phyloP scores from a whole-genome alignment of 1,140 invertebrate genomes.

The Lasaia peninsularis region DNA sequence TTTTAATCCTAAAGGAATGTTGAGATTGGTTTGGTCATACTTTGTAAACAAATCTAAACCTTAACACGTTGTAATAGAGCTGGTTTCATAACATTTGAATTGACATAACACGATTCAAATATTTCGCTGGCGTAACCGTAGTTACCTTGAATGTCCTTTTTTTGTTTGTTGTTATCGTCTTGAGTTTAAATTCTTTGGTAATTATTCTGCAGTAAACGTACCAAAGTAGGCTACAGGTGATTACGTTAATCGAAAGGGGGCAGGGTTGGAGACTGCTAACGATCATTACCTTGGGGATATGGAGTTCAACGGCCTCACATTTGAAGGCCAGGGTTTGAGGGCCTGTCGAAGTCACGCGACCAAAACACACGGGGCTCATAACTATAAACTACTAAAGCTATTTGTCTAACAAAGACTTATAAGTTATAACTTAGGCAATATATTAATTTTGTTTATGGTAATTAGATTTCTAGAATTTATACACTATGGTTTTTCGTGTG shows the following conservation, averaged over 20 bases:
- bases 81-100: no score
- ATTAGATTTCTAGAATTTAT: no score
- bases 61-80: no score
- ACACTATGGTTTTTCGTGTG: no score
- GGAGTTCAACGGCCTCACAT: constrained; percentile 19
- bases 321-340: constrained; percentile 18
- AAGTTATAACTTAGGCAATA: no score
- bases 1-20: no score
- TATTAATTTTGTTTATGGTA: no score
- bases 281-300: constrained; percentile 11
- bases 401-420: no score
- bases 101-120: no score
- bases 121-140: no score
- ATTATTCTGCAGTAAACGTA: background rate
- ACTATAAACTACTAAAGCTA: background rate
- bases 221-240: constrained; percentile 13
- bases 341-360: constrained; percentile 16
- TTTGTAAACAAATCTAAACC: no score
- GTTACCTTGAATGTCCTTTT: background rate
- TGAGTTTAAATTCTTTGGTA: background rate
- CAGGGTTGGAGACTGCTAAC: constrained; percentile 35
- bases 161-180: background rate
- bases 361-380: background rate
- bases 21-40: no score
- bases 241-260: constrained; percentile 47